Base-by-base conservation (phyloP, 2,888 invertebrate genomes). In the Serripes groenlandicus region DNA sequence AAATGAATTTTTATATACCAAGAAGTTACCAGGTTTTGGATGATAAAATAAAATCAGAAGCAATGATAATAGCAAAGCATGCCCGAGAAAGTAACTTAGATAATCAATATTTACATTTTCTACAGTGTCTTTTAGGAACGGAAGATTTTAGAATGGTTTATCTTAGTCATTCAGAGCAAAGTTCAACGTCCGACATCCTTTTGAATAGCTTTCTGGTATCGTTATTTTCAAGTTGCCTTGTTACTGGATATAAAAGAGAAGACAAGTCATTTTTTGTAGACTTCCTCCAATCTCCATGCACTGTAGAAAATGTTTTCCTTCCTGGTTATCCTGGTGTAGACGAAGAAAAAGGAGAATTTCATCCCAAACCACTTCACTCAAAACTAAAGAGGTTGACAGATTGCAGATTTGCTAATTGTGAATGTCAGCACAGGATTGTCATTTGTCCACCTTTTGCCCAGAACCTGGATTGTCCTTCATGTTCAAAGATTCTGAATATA, bases 121-220 rank as follows among this genome's bases (percentile, higher is more conserved):
- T 84, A 15, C 26, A 72, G 42, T 78, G 78, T 62, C 28, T 81
- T 9, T 34, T 75, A 26, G 81, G 84, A 11, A 77, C 34, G n/a
- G 30, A 69, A 28, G 75, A 81, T 72, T 80, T 84, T 64, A 18
- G 34, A n/a, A 37, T 68, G 21, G 37, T n/a, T 28, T 2, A 42
- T 7, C 71, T 84, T 23, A 52, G 64, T 54, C 37, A 68, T 26
- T 37, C 34, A 32, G 77, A 77, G 49, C 72, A 71, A 28, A 60
- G 77, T 26, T 28, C 54, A 56, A 71, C 34, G 11, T 54, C 21
- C n/a, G 66, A 78, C 32, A 74, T 30, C 64, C 56, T 68, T 21
- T 35, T 78, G 9, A 71, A 72, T 35, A 34, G 70, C 4, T 49
- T 75, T 30, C 35, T 81, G 11, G 71, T 77, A 4, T 75, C 11